Conservation (phyloP, 2,113 vertebrate species). For the Atherinomorus stipes region DNA sequence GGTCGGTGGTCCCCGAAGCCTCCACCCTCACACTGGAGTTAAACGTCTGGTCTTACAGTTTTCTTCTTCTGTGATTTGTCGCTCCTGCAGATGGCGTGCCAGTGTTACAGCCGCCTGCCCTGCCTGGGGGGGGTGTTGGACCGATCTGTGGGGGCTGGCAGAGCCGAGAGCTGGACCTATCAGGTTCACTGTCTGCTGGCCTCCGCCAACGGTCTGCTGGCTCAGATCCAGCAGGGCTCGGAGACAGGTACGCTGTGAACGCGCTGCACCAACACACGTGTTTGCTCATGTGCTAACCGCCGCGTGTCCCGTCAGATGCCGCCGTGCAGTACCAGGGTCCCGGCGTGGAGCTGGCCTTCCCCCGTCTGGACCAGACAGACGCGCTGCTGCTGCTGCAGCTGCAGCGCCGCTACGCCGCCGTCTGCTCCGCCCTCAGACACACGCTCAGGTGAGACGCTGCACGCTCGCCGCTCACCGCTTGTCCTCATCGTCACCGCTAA, state of each 20-base stretch:
- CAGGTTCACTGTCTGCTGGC: constrained; percentile 89
- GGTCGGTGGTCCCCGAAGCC: constrained; percentile 67
- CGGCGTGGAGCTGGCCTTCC: constrained; percentile 83
- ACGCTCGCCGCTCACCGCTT: too few species aligned
- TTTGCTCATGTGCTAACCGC: too few species aligned
- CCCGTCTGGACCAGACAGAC: constrained; percentile 80
- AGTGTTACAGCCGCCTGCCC: constrained; percentile 88
- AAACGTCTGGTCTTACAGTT: too few species aligned
- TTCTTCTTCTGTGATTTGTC: background rate
- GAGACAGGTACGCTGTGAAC: constrained; percentile 80
- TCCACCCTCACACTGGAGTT: background rate
- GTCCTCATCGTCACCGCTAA: too few species aligned
- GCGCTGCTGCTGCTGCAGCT: constrained; percentile 84
- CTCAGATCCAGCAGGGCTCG: constrained; percentile 85
- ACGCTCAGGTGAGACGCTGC: constrained; percentile 77
- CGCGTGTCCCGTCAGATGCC: constrained; percentile 60
- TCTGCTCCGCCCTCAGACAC: constrained; percentile 84
- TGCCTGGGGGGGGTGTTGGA: constrained; percentile 88
- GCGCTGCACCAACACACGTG: too few species aligned
- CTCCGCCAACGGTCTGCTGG: constrained; percentile 84
- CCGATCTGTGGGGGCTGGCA: constrained; percentile 84
- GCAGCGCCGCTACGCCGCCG: constrained; percentile 83
- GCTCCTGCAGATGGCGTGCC: constrained; percentile 85
- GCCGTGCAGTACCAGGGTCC: constrained; percentile 85
- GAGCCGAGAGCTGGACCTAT: constrained; percentile 88